Conservation (phyloP, 2,113 vertebrate genomes). For the Zapornia atra region DNA sequence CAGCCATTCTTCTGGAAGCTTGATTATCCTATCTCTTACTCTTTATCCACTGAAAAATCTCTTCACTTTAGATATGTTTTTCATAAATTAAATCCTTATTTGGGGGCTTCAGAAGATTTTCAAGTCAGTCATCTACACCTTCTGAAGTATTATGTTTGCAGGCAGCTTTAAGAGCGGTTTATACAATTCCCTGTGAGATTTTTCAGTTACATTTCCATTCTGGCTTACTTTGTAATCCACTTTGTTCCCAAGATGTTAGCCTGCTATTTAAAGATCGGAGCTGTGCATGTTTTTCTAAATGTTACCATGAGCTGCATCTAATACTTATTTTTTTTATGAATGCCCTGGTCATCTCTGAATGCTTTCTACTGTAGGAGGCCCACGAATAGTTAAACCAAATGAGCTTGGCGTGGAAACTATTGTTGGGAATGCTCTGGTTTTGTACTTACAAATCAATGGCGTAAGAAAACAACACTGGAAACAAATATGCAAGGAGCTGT, state of each 20-base stretch:
- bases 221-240: background rate
- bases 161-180: background rate
- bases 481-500: background rate
- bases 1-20: background rate
- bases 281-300: background rate
- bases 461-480: background rate
- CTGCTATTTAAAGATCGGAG: constrained; percentile 7
- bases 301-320: background rate
- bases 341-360: background rate
- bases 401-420: background rate
- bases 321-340: background rate
- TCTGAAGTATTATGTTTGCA: background rate
- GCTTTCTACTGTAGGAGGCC: background rate
- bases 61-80: background rate
- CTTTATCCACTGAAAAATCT: background rate
- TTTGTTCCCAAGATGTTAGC: background rate
- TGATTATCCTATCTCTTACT: background rate
- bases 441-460: background rate
- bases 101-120: background rate
- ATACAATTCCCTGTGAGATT: background rate
- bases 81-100: background rate
- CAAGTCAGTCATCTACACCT: background rate
- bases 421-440: background rate
- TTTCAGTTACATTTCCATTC: background rate
- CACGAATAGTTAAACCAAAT: background rate